A percentile compares a stretch with the other conserved stretches of the same genome.
phyloP scores from a whole-genome alignment of 1,140 invertebrate species.

The Brachystomella parvula region DNA sequence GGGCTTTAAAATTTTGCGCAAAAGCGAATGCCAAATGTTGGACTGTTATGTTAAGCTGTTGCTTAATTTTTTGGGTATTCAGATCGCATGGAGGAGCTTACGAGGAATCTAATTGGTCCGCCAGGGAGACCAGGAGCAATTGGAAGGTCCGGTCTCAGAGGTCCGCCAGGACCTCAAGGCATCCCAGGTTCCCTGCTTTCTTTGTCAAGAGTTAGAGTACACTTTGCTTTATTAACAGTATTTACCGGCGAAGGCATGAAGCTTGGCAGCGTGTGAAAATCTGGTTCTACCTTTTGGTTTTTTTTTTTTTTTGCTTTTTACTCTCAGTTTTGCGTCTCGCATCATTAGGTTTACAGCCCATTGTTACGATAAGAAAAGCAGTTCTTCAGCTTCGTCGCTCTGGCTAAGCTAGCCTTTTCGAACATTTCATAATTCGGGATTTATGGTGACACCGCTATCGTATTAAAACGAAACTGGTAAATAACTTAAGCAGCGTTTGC shows the following conservation, averaged over 20 bases:
- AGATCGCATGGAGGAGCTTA: constrained; percentile 50
- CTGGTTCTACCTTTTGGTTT: background rate
- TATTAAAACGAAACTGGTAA: too few species aligned
- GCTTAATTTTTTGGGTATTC: constrained; percentile 29
- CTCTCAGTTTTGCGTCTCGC: background rate
- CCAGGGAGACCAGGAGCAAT: constrained; percentile 47
- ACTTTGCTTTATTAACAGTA: background rate
- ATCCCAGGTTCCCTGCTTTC: constrained; percentile 45
- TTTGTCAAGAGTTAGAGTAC: background rate
- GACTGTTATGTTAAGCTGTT: background rate
- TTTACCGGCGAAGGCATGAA: background rate
- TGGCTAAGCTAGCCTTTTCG: too few species aligned
- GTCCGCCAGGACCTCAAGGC: constrained; percentile 45
- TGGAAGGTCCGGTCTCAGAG: constrained; percentile 43
- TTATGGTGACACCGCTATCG: too few species aligned
- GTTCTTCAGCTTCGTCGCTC: too few species aligned
- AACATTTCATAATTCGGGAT: too few species aligned
- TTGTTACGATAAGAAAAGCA: too few species aligned
- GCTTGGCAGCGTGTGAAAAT: background rate
- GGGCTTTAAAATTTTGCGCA: background rate
- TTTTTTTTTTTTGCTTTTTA: background rate
- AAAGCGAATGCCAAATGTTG: background rate
- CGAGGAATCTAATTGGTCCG: constrained; percentile 48
- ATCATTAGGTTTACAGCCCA: too few species aligned
- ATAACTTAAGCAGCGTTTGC: too few species aligned